Base-by-base conservation (phyloP, 2,113 vertebrate genomes). In the Scomber japonicus region DNA sequence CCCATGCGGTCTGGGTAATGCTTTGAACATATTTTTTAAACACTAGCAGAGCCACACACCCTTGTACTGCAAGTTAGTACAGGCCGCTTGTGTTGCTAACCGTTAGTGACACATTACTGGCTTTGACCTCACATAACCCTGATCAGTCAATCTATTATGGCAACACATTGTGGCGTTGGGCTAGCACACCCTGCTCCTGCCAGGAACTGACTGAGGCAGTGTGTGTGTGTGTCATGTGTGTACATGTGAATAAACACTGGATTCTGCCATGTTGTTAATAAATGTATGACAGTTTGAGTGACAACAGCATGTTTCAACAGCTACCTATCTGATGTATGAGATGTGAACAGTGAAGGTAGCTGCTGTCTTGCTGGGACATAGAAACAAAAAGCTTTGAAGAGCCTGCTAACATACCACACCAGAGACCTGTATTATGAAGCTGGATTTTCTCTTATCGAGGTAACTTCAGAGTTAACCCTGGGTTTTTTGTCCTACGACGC, bases 171-270 rank as follows among this genome's bases (percentile, higher is more conserved):
- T 74, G 56, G 56, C 49, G n/a, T 53, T 78, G 49, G 35, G 62
- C 45, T 59, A 80, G 71, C 87, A 85, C 88, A 70, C 86, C 86
- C 84, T 76, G 60, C 71, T 81, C 40, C 71, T 88, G 75, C 88
- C 77, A 79, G 71, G 45, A 17, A 40, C 66, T 14, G 60, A 57
- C 3, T 65, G 40, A 48, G 24, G 49, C 46, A 40, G 53, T 75
- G 19, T 72, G 56, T 45, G 35, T 72, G 55, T 70, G 68, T 82
- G 82, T 44, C 31, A 68, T 24, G 45, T 51, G 55, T 71, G 69
- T 49, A 16, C 10, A 10, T 16, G 24, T 21, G 46, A 60, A 62
- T 63, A 78, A 77, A 78, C 59, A 59, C 54, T 79, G 67, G 55
- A 67, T 77, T 80, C 66, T 69, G 54, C 67, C 30, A 16, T 64